These are phyloP conservation scores for Trichogramma pretiosum DNA, from an alignment of 1,140 invertebrate species.

Conservation along the genomic window DNA sequence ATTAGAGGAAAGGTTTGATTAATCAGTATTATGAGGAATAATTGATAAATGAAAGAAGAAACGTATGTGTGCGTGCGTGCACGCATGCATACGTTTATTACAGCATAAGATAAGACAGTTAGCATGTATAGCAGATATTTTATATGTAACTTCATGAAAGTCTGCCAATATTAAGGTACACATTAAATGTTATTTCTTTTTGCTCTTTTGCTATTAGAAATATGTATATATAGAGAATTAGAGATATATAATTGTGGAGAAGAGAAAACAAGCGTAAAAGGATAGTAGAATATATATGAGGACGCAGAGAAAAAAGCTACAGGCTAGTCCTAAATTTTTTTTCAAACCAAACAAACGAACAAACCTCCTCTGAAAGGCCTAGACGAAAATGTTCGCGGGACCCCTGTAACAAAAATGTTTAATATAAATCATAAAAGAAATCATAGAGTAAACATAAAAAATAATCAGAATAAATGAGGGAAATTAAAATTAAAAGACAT, in stretches of 20 bases:
- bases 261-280: conserved; percentile 17
- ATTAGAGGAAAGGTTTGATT: conserved; percentile 14
- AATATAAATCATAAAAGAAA: no score
- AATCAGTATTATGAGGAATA: no score
- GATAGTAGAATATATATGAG: conserved; percentile 21
- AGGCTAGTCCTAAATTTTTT: conserved; percentile 35
- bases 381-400: conserved; percentile 41
- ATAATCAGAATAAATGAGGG: conserved; percentile 33
- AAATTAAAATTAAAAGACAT: conserved; percentile 3
- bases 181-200: no score
- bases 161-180: no score
- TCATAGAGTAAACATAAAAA: conserved; percentile 41
- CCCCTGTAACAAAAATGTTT: conserved; percentile 47
- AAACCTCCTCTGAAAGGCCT: conserved; percentile 45
- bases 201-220: conserved; percentile 8
- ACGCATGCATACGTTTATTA: conserved; percentile 10
- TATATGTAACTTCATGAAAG: no score
- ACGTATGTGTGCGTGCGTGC: conserved; percentile 8
- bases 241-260: conserved; percentile 11
- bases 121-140: no score
- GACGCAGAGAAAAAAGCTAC: conserved; percentile 29
- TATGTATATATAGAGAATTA: conserved; percentile 8
- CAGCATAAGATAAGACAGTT: background rate
- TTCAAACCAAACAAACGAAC: conserved; percentile 41
- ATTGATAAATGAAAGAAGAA: no score